Base-by-base conservation (phyloP, 2,797 vertebrate genomes). In the Falco columbarius region DNA sequence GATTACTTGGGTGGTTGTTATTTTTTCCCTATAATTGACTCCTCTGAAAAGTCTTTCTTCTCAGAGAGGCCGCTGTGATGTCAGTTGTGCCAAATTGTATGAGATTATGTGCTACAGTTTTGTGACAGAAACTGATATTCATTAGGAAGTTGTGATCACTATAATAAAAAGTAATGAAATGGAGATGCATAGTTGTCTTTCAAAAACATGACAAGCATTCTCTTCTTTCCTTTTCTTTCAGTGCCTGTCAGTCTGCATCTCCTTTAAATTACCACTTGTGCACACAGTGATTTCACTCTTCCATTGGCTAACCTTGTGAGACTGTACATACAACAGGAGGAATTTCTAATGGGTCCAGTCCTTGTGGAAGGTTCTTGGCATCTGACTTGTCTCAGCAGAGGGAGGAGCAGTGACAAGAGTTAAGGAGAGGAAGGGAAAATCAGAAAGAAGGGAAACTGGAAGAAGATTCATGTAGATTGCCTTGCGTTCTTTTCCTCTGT, bases 111-210 rank as follows among this genome's bases (percentile, higher is more conserved):
- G 82, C 84, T 85, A 19, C 81, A 86, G 89, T 92, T 95, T 96
- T 93, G 86, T 95, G 94, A 95, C 93, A 95, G 95, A 96, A 97
- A 95, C 85, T 95, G 94, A 94, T 96, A 94, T 74, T 97, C 91
- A 95, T 94, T 94, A 95, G 89, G 86, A 96, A 95, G 88, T 89
- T 96, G 95, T 96, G 95, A 96, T 96, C 77, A 73, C 82, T 84
- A 58, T 95, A 96, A 97, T 95, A 91, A 95, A 95, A 85, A 80
- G 70, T 88, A 96, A 94, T 95, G 94, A 95, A 96, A 96, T 92
- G 94, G 87, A 94, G 90, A 75, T 77, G 76, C 73, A 82, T 58
- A 63, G 74, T 85, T 96, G 81, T 95, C 94, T 94, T 89, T 92
- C 86, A 46, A 72, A 89, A 95, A 56, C 84, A 89, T 93, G 93